Percentiles rank a stretch among this genome's conserved stretches.
phyloP scores from a whole-genome alignment of 2,888 invertebrate species.

The Drosophila demipolita region DNA sequence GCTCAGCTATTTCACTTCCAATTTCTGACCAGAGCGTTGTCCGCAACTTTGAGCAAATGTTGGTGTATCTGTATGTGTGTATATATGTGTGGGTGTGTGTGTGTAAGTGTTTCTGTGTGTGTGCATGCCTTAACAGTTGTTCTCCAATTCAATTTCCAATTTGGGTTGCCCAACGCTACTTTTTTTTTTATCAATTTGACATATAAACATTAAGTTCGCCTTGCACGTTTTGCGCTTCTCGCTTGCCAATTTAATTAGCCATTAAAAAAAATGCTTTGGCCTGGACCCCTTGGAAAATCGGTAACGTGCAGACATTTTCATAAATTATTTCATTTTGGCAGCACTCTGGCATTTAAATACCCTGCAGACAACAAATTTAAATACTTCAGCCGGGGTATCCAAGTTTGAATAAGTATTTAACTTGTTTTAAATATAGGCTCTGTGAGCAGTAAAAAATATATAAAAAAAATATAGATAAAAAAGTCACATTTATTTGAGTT shows the following conservation, averaged over 20 bases:
- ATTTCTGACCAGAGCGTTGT: conserved; percentile 55
- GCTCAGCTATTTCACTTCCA: conserved; percentile 12
- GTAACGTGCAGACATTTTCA: conserved; percentile 59
- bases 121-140: conserved; percentile 47
- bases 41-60: conserved; percentile 65
- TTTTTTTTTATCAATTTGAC: conserved; percentile 54
- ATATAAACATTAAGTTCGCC: conserved; percentile 41
- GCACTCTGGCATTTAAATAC: conserved; percentile 29
- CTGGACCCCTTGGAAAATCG: conserved; percentile 34
- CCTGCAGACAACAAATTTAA: conserved; percentile 9
- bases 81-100: conserved; percentile 7
- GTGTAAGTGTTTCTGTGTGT: conserved; percentile 15
- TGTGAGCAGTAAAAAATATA: no score
- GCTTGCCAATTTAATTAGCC: conserved; percentile 74
- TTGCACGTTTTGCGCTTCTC: conserved; percentile 32
- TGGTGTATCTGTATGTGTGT: conserved; percentile 33
- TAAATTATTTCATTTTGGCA: conserved; percentile 52
- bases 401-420: not conserved
- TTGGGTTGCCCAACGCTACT: conserved; percentile 53
- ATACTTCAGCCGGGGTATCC: not conserved
- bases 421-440: no score
- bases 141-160: conserved; percentile 78
- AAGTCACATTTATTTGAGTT: no score
- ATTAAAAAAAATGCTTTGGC: conserved; percentile 52
- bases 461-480: no score